These are phyloP conservation scores for Syngnathus scovelli DNA, from an alignment of 2,113 vertebrate genomes.

Conservation along the genomic window DNA sequence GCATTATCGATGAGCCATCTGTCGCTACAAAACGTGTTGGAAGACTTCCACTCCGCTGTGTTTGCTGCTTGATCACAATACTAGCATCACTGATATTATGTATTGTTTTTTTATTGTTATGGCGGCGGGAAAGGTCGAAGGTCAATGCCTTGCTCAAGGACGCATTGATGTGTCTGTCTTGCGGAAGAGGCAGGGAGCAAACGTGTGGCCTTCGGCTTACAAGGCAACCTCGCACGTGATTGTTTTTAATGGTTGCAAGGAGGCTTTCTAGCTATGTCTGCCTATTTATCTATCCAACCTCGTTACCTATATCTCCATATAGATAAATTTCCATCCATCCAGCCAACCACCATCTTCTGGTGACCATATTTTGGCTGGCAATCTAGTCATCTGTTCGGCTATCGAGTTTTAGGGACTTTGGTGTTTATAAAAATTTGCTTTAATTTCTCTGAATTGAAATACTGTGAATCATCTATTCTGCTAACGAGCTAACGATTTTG, in stretches of 20 bases:
- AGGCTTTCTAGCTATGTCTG: not conserved
- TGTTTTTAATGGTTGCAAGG: too few species aligned
- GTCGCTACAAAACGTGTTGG: slow-evolving; percentile 36
- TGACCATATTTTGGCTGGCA: too few species aligned
- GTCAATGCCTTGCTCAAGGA: not conserved
- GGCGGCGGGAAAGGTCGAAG: not conserved
- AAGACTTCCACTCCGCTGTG: slow-evolving; percentile 2
- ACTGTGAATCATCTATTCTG: too few species aligned
- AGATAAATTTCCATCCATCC: too few species aligned
- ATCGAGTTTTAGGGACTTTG: too few species aligned
- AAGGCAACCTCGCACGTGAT: not conserved
- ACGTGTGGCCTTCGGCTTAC: not conserved
- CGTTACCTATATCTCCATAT: too few species aligned
- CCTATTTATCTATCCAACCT: too few species aligned
- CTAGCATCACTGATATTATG: not conserved
- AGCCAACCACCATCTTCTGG: too few species aligned
- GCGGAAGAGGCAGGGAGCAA: not conserved
- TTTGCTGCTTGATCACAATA: not conserved
- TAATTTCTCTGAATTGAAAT: too few species aligned
- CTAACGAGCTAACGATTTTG: too few species aligned
- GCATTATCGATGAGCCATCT: slow-evolving; percentile 68
- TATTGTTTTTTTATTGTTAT: not conserved
- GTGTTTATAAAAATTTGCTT: too few species aligned
- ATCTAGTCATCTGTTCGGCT: too few species aligned
- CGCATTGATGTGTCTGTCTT: not conserved